A percentile compares a stretch with the other conserved stretches of the same genome.
Conservation (phyloP, 2,113 vertebrate species). For the Alosa alosa region DNA sequence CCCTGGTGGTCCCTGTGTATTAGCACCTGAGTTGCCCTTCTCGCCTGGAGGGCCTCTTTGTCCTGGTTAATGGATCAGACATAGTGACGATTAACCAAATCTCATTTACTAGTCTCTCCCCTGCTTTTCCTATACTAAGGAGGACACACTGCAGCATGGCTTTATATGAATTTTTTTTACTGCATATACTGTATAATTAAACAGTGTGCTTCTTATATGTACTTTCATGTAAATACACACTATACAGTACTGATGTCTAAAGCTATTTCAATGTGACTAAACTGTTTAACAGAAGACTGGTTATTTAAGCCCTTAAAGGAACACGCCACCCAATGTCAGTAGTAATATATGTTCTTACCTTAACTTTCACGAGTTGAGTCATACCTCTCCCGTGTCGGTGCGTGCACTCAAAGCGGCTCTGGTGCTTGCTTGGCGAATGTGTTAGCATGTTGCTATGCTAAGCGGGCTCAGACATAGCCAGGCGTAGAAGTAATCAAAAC, state of each 20-base stretch:
- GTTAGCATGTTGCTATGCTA: no score
- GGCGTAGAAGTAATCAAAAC: no score
- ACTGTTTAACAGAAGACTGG: background rate
- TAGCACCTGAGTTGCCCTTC: constrained; percentile 64
- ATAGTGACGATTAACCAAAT: background rate
- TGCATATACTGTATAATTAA: background rate
- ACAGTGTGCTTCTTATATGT: background rate
- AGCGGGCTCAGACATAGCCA: no score
- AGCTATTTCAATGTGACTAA: background rate
- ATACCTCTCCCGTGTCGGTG: no score
- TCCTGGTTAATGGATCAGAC: constrained; percentile 48
- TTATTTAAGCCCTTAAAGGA: no score
- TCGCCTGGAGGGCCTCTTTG: constrained; percentile 59
- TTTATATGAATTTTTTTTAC: background rate
- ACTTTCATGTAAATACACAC: background rate
- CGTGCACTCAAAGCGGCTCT: no score
- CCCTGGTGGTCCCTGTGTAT: constrained; percentile 63
- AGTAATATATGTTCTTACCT: no score
- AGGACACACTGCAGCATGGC: background rate
- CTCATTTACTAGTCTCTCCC: background rate
- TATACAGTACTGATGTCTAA: background rate
- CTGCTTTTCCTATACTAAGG: background rate
- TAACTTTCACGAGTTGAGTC: no score
- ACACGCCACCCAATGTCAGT: no score
- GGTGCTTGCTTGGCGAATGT: no score